A percentile compares a stretch with the other conserved stretches of the same genome.
Evolutionary conservation across 2,113 vertebrate species (phyloP).

Genomic region (Trematocara macrostoma): DNA sequence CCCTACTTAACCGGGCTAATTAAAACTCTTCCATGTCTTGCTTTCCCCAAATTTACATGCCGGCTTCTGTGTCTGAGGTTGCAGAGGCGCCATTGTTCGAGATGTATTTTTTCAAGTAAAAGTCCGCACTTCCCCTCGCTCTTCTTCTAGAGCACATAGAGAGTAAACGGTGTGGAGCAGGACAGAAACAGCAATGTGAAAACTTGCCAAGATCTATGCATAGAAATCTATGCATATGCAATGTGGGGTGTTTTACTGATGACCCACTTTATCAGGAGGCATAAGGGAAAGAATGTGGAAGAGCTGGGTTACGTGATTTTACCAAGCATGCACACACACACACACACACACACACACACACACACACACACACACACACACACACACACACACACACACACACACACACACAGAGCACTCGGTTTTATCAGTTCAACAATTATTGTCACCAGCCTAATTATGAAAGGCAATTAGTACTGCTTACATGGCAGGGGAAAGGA

Average conservation of each 20-base stretch:
- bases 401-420: not conserved
- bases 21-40: slow-evolving; percentile 70
- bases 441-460: slow-evolving; percentile 76
- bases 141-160: not conserved
- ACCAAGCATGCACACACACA: not conserved
- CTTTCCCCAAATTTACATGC: slow-evolving; percentile 51
- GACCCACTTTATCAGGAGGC: slow-evolving; percentile 67
- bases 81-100: slow-evolving; percentile 16
- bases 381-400: not conserved
- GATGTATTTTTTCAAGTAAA: slow-evolving; percentile 5
- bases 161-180: not conserved
- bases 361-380: not conserved
- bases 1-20: slow-evolving; percentile 69
- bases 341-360: too few species aligned
- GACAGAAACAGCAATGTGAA: not conserved
- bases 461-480: slow-evolving; percentile 75
- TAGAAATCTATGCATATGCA: slow-evolving; percentile 28
- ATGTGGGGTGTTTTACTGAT: slow-evolving; percentile 58
- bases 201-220: slow-evolving; percentile 6
- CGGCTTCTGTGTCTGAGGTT: slow-evolving; percentile 42
- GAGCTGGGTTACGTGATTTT: slow-evolving; percentile 19
- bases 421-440: slow-evolving; percentile 63
- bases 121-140: not conserved
- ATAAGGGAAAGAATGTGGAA: slow-evolving; percentile 28
- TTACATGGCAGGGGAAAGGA: slow-evolving; percentile 47